These are phyloP conservation scores for Ectemnius cavifrons DNA, from an alignment of 2,888 invertebrate genomes.

Conservation along the genomic window DNA sequence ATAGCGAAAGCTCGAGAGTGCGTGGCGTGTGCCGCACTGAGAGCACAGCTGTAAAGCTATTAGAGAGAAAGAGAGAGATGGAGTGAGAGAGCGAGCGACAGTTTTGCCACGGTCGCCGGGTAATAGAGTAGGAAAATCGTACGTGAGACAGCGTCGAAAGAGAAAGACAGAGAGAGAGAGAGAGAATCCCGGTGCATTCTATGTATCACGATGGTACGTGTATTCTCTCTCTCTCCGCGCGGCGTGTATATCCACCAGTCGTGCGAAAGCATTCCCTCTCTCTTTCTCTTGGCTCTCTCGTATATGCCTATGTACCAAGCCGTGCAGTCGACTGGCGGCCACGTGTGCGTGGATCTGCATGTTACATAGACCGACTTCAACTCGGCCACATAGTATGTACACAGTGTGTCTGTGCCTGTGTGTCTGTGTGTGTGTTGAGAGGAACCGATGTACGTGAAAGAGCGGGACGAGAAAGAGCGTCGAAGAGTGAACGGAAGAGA, in stretches of 20 bases:
- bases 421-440: no score
- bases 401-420: constrained; percentile 14
- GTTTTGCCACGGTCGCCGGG: not conserved
- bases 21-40: constrained; percentile 12
- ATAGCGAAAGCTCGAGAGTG: constrained; percentile 74
- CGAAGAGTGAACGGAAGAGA: constrained; percentile 34
- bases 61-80: constrained; percentile 61
- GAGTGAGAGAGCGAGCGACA: constrained; percentile 53
- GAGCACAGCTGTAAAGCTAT: constrained; percentile 73
- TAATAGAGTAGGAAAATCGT: constrained; percentile 51
- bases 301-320: not conserved
- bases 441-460: constrained; percentile 38
- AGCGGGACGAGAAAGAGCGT: constrained; percentile 38
- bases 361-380: constrained; percentile 43
- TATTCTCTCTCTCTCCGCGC: constrained; percentile 43
- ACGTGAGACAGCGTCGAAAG: constrained; percentile 46
- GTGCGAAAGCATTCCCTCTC: constrained; percentile 45
- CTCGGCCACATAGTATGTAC: constrained; percentile 41
- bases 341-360: constrained; percentile 34
- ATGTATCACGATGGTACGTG: no score
- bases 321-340: constrained; percentile 31
- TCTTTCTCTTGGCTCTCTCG: not conserved
- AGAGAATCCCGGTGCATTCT: not conserved
- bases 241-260: constrained; percentile 44
- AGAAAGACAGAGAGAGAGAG: constrained; percentile 4